Base-by-base conservation (phyloP, 2,113 vertebrate genomes). In the Pyrgilauda ruficollis region DNA sequence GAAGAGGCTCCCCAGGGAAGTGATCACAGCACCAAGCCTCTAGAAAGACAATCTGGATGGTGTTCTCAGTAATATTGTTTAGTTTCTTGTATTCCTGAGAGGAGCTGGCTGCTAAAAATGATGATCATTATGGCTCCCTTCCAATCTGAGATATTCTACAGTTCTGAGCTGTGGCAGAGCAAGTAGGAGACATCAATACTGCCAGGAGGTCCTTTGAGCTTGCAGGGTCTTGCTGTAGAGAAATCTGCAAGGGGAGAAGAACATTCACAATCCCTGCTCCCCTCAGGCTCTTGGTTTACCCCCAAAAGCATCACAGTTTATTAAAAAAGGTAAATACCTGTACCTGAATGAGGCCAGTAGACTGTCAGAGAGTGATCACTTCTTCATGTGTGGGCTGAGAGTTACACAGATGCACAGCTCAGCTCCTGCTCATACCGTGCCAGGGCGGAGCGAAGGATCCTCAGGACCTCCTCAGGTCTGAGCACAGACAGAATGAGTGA, bases 101-200 rank as follows among this genome's bases (percentile, higher is more conserved):
- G 17, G 11, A 76, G 14, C 21, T 5, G 1, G 5, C 17, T 47
- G 21, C 7, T 76, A 21, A n/a, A 68, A 53, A 27, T 2, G 0
- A 47, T 75, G 62, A 47, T 28, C 15, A 30, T 35, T 44, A 50
- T 22, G 10, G 1, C 2, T 39, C 8, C 18, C 66, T 62, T 78
- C 33, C 9, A 27, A 55, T 31, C 0, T 26, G 10, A 79, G 28
- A 30, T 67, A 26, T 21, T 66, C 58, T 37, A 10, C 7, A 20
- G 9, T 72, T 82, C 53, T 62, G 43, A 82, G 13, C 7, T 62
- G 26, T 53, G 53, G 74, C 26, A 74, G 31, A 77, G 17, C 27
- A 72, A 64, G 41, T 14, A 79, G 24, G 43, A 88, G 31, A 8
- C 26, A 10, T 18, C 2, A 1, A 21, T 37, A 44, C 0, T 2